phyloP scores from a whole-genome alignment of 2,797 vertebrate species.

The Neopelma chrysocephalum region DNA sequence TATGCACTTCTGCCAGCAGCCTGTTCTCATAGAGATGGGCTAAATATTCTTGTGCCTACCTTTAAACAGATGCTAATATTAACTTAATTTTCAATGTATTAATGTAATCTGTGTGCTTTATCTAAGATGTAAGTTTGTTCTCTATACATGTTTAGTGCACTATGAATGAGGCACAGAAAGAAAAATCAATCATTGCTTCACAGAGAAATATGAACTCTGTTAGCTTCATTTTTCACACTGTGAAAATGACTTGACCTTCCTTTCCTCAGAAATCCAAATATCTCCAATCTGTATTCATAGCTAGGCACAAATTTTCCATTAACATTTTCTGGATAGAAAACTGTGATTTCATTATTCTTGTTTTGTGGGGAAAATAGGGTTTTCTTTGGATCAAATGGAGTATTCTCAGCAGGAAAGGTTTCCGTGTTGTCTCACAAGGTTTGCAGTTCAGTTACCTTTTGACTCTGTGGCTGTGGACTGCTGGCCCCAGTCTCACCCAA shows the following conservation, averaged over 20 bases:
- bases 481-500: background rate
- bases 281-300: constrained; percentile 62
- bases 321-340: constrained; percentile 62
- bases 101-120: constrained; percentile 45
- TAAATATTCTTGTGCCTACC: constrained; percentile 18
- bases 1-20: background rate
- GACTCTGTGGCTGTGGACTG: background rate
- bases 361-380: constrained; percentile 20
- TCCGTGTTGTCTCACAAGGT: background rate
- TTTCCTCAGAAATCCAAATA: constrained; percentile 64
- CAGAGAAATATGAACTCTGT: constrained; percentile 60
- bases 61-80: constrained; percentile 48
- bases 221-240: constrained; percentile 69
- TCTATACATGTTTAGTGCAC: constrained; percentile 38
- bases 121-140: constrained; percentile 47
- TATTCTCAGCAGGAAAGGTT: background rate
- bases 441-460: background rate
- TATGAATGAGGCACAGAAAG: constrained; percentile 65
- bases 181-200: constrained; percentile 61
- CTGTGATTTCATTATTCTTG: constrained; percentile 43
- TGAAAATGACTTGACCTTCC: constrained; percentile 70
- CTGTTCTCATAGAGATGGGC: background rate
- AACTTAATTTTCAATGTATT: constrained; percentile 63
- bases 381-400: constrained; percentile 5
- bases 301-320: constrained; percentile 61